Conservation (phyloP, 2,797 vertebrate species). For the Molothrus ater region DNA sequence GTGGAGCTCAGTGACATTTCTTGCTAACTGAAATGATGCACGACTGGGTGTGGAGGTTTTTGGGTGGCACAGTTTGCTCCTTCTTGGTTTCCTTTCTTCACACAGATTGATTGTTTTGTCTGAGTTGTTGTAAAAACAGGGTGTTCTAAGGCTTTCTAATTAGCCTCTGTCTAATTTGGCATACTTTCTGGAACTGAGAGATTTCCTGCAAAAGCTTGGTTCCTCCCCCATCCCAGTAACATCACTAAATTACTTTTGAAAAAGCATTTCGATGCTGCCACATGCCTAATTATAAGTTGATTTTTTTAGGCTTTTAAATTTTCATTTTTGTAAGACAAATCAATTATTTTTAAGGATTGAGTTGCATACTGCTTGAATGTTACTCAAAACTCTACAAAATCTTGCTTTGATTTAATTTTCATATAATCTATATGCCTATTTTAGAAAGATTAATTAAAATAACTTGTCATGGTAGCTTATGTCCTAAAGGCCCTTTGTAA, state of each 20-base stretch:
- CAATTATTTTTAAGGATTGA: neutral
- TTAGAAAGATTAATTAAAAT: neutral
- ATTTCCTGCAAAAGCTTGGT: neutral
- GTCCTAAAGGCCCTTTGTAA: neutral
- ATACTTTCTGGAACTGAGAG: neutral
- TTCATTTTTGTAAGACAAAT: too few species aligned
- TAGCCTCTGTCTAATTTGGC: neutral
- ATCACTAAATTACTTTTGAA: neutral
- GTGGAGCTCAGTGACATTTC: neutral
- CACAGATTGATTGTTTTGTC: neutral
- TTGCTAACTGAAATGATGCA: neutral
- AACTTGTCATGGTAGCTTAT: neutral
- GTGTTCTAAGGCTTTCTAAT: neutral
- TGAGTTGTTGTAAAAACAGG: neutral
- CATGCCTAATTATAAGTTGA: neutral
- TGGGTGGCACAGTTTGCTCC: neutral
- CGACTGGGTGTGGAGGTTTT: neutral
- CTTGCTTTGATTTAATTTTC: neutral
- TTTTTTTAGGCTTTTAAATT: neutral
- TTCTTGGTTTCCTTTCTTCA: neutral
- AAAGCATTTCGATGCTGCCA: neutral
- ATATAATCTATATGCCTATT: neutral
- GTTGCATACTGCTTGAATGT: neutral
- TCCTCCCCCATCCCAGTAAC: neutral
- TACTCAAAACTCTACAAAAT: neutral